Evolutionary conservation across 2,113 vertebrate genomes (phyloP).

Genomic region (Rhea pennata): DNA sequence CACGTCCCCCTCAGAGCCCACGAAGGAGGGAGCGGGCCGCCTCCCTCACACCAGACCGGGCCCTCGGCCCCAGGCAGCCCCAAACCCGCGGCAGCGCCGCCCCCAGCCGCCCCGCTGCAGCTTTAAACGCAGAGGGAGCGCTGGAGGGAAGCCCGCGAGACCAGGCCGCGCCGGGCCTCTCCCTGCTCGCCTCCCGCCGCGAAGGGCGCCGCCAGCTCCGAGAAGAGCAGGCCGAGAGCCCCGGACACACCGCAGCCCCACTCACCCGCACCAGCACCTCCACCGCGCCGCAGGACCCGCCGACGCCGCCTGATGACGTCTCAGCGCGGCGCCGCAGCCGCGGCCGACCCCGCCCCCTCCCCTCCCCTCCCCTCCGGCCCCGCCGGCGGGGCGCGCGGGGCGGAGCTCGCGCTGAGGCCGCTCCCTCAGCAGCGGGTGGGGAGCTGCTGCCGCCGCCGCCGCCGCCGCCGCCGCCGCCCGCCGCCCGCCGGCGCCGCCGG

Average conservation of each 20-base stretch:
- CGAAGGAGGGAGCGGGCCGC: not conserved
- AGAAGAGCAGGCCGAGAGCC: accelerated
- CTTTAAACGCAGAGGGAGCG: too few relatives aligned
- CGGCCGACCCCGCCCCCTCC: too few relatives aligned
- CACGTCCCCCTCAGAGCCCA: not conserved
- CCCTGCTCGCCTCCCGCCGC: not conserved
- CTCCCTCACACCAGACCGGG: not conserved
- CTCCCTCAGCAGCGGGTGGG: too few relatives aligned
- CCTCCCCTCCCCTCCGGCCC: too few relatives aligned
- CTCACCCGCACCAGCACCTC: accelerated
- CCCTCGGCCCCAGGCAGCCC: not conserved
- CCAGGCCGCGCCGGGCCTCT: too few relatives aligned
- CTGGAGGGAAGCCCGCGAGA: not conserved
- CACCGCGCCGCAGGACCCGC: accelerated
- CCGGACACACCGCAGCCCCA: accelerated
- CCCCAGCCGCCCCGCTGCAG: too few relatives aligned
- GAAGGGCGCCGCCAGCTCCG: accelerated
- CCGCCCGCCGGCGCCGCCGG: too few relatives aligned
- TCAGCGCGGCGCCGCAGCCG: not conserved
- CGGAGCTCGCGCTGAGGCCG: too few relatives aligned
- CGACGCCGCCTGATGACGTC: not conserved
- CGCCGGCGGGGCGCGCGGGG: not conserved
- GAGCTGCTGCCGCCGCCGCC: too few relatives aligned
- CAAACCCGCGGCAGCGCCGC: not conserved
- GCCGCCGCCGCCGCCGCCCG: too few relatives aligned